Conservation (phyloP, 2,888 invertebrate species). For the Sacculina carcini region DNA sequence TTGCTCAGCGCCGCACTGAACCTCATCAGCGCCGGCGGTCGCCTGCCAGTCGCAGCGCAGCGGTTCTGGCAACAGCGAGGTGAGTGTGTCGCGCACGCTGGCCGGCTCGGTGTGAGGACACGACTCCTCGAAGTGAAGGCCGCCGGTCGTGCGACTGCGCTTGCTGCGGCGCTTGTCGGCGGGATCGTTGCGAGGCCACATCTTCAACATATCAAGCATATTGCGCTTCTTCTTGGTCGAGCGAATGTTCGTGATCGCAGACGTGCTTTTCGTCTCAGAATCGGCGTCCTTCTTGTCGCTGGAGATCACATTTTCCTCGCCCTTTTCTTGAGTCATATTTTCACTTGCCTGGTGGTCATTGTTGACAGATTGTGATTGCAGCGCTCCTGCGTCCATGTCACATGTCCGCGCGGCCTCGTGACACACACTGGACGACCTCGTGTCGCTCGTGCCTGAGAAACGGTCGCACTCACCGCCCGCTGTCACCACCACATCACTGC, state of each 20-base stretch:
- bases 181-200: constrained; percentile 1
- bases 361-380: too few relatives aligned
- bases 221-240: not conserved
- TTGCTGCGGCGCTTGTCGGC: not conserved
- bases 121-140: not conserved
- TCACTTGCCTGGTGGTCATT: too few relatives aligned
- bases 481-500: too few relatives aligned
- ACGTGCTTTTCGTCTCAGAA: not conserved
- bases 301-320: too few relatives aligned
- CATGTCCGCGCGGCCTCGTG: too few relatives aligned
- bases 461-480: too few relatives aligned
- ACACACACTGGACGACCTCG: too few relatives aligned
- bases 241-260: too few relatives aligned
- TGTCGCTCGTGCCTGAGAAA: too few relatives aligned
- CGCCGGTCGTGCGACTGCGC: not conserved
- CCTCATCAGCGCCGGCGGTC: not conserved
- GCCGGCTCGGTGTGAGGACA: not conserved
- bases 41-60: not conserved
- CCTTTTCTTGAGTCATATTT: too few relatives aligned
- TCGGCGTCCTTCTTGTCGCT: too few relatives aligned
- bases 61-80: not conserved
- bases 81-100: not conserved
- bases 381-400: too few relatives aligned
- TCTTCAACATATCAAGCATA: not conserved
- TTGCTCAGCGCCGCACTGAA: not conserved